A percentile compares a stretch with the other conserved stretches of the same genome.
phyloP scores from a whole-genome alignment of 2,888 invertebrate genomes.

The Acleris sparsana region DNA sequence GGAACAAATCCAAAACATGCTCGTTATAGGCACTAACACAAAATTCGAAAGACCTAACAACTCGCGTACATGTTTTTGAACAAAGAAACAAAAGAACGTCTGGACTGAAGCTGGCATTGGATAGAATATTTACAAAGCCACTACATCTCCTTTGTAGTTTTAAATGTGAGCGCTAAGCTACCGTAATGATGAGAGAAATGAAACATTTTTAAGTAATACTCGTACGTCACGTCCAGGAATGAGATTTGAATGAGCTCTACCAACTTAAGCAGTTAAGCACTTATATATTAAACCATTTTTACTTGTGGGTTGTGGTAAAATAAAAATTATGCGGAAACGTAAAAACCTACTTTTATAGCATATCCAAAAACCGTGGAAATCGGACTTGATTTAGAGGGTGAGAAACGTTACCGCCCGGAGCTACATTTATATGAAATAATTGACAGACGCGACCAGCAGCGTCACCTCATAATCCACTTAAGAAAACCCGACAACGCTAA shows the following conservation, averaged over 20 bases:
- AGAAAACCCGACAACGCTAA: neutral
- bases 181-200: neutral
- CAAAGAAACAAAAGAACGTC: slow-evolving; percentile 28
- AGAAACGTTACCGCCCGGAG: too few relatives aligned
- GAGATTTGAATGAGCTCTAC: too few relatives aligned
- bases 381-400: too few relatives aligned
- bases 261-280: neutral
- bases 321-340: too few relatives aligned
- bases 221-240: too few relatives aligned
- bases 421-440: too few relatives aligned
- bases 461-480: too few relatives aligned
- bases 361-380: too few relatives aligned
- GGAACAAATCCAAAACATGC: slow-evolving; percentile 25
- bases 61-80: slow-evolving; percentile 5
- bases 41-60: slow-evolving; percentile 9
- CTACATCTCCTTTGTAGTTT: neutral
- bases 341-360: too few relatives aligned
- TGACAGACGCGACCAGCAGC: too few relatives aligned
- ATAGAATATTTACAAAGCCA: slow-evolving; percentile 20
- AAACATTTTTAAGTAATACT: neutral
- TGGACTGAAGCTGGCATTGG: slow-evolving; percentile 19
- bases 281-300: too few relatives aligned
- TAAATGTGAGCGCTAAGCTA: slow-evolving; percentile 4
- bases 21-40: slow-evolving; percentile 17
- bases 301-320: too few relatives aligned